phyloP scores from a whole-genome alignment of 1,140 invertebrate genomes.

The Copidosoma floridanum region DNA sequence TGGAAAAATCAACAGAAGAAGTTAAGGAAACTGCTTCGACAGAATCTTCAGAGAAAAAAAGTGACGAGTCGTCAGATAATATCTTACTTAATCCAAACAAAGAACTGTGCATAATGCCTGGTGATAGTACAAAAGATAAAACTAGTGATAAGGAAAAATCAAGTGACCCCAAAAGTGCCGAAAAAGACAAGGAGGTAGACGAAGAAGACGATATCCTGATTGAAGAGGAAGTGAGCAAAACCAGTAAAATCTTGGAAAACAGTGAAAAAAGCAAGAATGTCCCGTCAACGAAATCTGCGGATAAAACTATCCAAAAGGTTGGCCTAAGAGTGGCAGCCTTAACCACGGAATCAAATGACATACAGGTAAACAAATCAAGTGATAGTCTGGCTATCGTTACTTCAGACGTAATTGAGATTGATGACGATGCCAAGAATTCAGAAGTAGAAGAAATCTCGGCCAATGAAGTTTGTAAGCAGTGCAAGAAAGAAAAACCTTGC shows the following conservation, averaged over 20 bases:
- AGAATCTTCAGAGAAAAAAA: constrained; percentile 1
- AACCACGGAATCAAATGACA: constrained; percentile 1
- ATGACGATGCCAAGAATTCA: constrained; percentile 45
- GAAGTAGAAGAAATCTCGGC: constrained; percentile 46
- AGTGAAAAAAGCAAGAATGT: not conserved
- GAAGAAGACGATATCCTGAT: no score
- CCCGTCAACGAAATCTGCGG: not conserved
- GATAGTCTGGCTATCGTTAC: constrained; percentile 6
- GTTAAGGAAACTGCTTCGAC: no score
- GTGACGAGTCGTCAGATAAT: constrained; percentile 10
- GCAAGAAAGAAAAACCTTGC: constrained; percentile 43
- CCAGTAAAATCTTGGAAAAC: not conserved
- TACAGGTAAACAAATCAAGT: constrained; percentile 6
- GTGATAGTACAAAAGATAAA: constrained; percentile 48
- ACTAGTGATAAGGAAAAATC: constrained; percentile 18
- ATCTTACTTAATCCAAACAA: constrained; percentile 52
- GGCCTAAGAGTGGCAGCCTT: constrained; percentile 12
- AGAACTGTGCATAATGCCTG: constrained; percentile 53
- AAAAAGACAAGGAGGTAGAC: constrained; percentile 14
- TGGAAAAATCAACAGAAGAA: no score
- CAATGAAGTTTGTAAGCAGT: constrained; percentile 49
- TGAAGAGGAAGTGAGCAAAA: not conserved
- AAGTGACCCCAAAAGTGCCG: not conserved
- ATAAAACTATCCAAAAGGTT: not conserved
- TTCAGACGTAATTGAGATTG: constrained; percentile 45